Evolutionary conservation across 2,888 invertebrate genomes (phyloP).

Genomic region (Erebia palarica): DNA sequence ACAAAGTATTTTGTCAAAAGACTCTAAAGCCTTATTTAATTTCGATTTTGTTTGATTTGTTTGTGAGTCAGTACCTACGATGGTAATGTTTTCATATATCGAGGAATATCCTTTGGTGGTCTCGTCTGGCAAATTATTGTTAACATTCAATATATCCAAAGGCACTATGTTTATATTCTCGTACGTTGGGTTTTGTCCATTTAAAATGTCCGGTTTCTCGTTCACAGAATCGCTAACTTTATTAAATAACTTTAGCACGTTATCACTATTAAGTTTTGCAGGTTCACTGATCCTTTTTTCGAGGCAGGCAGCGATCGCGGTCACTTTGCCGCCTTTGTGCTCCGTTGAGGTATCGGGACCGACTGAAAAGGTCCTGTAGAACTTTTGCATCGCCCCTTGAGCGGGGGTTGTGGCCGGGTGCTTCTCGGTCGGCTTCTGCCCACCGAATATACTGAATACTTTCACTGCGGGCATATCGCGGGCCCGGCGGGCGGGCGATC

Average conservation of each 20-base stretch:
- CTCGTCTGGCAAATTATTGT: constrained; percentile 61
- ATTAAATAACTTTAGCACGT: constrained; percentile 66
- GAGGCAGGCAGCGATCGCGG: constrained; percentile 75
- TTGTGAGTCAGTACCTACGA: constrained; percentile 57
- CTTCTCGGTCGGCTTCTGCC: constrained; percentile 79
- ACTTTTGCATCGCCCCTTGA: constrained; percentile 72
- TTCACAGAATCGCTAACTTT: constrained; percentile 60
- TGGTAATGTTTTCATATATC: constrained; percentile 76
- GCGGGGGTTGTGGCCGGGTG: constrained; percentile 62
- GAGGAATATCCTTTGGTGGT: constrained; percentile 73
- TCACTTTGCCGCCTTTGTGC: constrained; percentile 73
- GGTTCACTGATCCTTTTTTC: constrained; percentile 75
- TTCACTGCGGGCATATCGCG: constrained; percentile 82
- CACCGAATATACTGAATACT: constrained; percentile 81
- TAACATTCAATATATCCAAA: constrained; percentile 45
- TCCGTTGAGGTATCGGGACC: constrained; percentile 66
- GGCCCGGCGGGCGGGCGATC: constrained; percentile 70
- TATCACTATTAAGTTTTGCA: constrained; percentile 63
- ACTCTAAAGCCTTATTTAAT: constrained; percentile 73
- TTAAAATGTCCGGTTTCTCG: constrained; percentile 56
- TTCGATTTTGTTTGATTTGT: constrained; percentile 52
- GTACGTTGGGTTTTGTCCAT: constrained; percentile 63
- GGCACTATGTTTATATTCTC: constrained; percentile 75
- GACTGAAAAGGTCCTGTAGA: constrained; percentile 80
- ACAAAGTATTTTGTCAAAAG: constrained; percentile 76